phyloP scores from a whole-genome alignment of 2,113 vertebrate species.

The Leptodactylus fuscus region DNA sequence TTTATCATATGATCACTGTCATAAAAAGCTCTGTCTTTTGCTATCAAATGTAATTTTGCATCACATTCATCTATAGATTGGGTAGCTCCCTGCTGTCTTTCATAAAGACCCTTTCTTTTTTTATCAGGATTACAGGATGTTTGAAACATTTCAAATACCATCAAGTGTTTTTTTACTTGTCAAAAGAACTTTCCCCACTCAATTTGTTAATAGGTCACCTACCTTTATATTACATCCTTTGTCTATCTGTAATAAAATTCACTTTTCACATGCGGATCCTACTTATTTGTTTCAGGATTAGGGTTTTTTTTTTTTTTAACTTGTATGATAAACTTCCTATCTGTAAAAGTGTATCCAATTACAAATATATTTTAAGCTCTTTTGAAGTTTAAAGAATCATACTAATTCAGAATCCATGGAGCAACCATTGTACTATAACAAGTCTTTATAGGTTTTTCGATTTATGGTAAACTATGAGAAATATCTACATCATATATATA shows the following conservation, averaged over 20 bases:
- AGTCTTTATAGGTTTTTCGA: too few relatives aligned
- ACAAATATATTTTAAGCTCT: too few relatives aligned
- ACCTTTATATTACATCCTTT: neutral
- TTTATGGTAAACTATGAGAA: too few relatives aligned
- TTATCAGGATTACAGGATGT: slow-evolving; percentile 6
- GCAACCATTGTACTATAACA: too few relatives aligned
- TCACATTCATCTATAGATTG: slow-evolving; percentile 40
- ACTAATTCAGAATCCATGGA: too few relatives aligned
- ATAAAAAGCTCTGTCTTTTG: slow-evolving; percentile 39
- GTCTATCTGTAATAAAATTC: neutral
- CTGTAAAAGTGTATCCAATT: neutral
- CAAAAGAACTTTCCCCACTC: neutral
- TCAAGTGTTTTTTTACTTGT: slow-evolving; percentile 8
- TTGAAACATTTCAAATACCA: slow-evolving; percentile 11
- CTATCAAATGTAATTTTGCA: slow-evolving; percentile 39
- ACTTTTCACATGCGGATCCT: neutral
- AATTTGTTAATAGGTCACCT: neutral
- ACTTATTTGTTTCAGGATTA: neutral
- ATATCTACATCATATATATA: too few relatives aligned
- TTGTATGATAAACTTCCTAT: neutral
- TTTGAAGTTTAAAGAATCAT: too few relatives aligned
- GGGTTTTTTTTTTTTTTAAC: neutral
- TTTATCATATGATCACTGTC: slow-evolving; percentile 41
- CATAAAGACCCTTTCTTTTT: slow-evolving; percentile 5
- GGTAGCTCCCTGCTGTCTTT: slow-evolving; percentile 36